These are phyloP conservation scores for Villa cingulata DNA, from an alignment of 2,888 invertebrate species.

Conservation along the genomic window DNA sequence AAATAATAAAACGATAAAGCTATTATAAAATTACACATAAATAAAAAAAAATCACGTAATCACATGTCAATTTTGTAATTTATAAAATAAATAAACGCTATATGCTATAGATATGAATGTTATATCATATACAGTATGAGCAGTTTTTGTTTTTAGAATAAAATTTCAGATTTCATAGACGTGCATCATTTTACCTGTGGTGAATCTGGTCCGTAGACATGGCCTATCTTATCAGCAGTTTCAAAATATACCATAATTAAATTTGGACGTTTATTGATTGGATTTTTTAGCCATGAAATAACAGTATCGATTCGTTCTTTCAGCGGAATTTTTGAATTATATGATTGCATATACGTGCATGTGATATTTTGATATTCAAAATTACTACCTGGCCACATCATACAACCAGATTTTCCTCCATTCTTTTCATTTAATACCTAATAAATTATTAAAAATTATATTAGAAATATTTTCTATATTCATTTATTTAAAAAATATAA, in stretches of 20 bases:
- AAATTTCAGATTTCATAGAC: not conserved
- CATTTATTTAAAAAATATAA: not conserved
- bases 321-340: slow-evolving; percentile 36
- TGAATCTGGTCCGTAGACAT: slow-evolving; percentile 40
- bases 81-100: not conserved
- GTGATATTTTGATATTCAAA: slow-evolving; percentile 39
- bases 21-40: too few relatives aligned
- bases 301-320: slow-evolving; percentile 41
- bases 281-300: slow-evolving; percentile 42
- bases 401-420: slow-evolving; percentile 44
- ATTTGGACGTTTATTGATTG: slow-evolving; percentile 47
- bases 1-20: too few relatives aligned
- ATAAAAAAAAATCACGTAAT: not conserved
- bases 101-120: too few relatives aligned
- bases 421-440: slow-evolving; percentile 44
- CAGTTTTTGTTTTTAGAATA: too few relatives aligned
- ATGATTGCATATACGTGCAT: slow-evolving; percentile 37
- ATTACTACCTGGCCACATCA: slow-evolving; percentile 58
- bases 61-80: too few relatives aligned
- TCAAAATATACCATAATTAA: slow-evolving; percentile 54
- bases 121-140: too few relatives aligned
- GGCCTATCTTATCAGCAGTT: slow-evolving; percentile 53
- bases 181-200: slow-evolving; percentile 11
- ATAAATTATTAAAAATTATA: slow-evolving; percentile 20
- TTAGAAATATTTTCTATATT: slow-evolving; percentile 3